Base-by-base conservation (phyloP, 2,797 vertebrate genomes). In the Echiichthys vipera region DNA sequence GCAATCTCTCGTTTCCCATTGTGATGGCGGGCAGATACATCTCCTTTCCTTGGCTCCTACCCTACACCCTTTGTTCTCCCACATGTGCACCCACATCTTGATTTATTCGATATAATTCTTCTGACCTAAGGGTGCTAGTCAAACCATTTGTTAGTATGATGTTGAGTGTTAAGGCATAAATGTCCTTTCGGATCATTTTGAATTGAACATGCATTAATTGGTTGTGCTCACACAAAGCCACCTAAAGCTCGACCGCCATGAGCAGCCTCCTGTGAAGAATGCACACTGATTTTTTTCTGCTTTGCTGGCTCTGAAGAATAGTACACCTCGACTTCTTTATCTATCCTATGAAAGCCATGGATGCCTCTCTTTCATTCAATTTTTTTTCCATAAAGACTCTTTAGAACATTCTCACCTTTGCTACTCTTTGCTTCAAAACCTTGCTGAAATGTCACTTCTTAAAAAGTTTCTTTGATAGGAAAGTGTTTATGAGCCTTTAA, bases 281-380 rank as follows among this genome's bases (percentile, higher is more conserved):
- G 18, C 9, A 13, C 8, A 56, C 34, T 1, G 62, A 67, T 71
- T 37, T 78, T n/a, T n/a, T 34, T 58, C 50, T 70, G 34, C 29
- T 49, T 34, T 18, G 20, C 34, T 62, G 24, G 17, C 56, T 54
- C 39, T 47, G 13, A 71, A 69, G 37, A 62, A 27, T 39, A n/a
- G 7, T 22, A 22, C 9, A 12, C 5, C 32, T 25, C 12, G 17
- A 55, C 5, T 32, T 15, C 4, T 32, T 36, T 37, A n/a, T 39
- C 57, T 29, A 29, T 51, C 11, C 45, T 55, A 15, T 39, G 18
- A 3, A 50, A 18, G 36, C 36, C 30, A n/a, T 18, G 36, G 58
- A 36, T 55, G 36, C 15, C 20, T 10, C 15, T 47, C 24, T 20
- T 20, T 15, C 29, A 34, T 29, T 62, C 6, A 37, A 34, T 5